phyloP scores from a whole-genome alignment of 2,113 vertebrate genomes.

The Astur gentilis region DNA sequence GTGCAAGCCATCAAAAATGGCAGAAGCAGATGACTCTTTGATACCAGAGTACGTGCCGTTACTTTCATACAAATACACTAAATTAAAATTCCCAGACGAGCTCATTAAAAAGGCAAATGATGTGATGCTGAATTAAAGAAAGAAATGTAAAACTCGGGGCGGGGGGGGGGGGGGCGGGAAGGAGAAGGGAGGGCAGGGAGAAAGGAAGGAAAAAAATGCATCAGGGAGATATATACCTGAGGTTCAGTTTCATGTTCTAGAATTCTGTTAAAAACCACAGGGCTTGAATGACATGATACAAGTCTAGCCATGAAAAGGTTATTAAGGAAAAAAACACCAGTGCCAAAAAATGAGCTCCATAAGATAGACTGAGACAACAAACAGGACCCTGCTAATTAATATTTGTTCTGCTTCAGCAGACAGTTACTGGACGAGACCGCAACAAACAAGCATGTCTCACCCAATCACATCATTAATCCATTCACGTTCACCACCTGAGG shows the following conservation, averaged over 20 bases:
- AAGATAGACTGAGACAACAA: conserved; percentile 54
- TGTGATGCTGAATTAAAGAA: background rate
- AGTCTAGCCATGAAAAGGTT: conserved; percentile 5
- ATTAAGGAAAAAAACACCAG: background rate
- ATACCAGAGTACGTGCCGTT: background rate
- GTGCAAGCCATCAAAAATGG: background rate
- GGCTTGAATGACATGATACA: background rate
- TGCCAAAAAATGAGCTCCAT: conserved; percentile 29
- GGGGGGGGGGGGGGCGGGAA: fast-evolving
- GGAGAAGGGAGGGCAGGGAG: no score
- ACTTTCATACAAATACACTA: background rate
- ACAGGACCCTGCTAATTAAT: conserved; percentile 65
- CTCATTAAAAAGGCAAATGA: background rate
- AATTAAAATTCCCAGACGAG: background rate
- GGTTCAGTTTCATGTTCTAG: background rate
- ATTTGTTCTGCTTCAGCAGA: conserved; percentile 68
- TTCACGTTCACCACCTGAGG: conserved; percentile 67
- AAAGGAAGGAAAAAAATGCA: background rate
- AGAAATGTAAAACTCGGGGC: background rate
- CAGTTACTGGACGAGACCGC: conserved; percentile 36
- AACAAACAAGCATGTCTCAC: conserved; percentile 58
- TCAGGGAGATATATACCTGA: background rate
- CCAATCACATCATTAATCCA: conserved; percentile 66
- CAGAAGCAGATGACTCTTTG: background rate
- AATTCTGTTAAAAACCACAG: background rate